Conservation (phyloP, 2,113 vertebrate species). For the Phoenicopterus ruber region DNA sequence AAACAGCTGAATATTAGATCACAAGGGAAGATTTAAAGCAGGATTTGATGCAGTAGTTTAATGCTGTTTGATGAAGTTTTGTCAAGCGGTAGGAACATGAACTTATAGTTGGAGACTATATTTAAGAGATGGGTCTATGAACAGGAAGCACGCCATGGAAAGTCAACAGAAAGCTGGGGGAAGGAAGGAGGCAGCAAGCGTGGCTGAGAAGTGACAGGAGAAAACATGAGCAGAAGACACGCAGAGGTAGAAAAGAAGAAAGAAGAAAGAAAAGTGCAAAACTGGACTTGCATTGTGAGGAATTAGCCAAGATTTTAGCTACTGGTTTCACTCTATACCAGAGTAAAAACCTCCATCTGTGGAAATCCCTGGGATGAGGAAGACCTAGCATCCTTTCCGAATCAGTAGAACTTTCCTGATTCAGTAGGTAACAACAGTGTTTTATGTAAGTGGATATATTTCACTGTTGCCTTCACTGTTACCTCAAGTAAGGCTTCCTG, state of each 20-base stretch:
- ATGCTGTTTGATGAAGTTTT: neutral
- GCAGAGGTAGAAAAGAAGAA: neutral
- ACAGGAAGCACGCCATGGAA: neutral
- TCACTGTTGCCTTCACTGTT: neutral
- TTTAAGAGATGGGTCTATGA: neutral
- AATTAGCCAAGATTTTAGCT: neutral
- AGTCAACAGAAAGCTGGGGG: neutral
- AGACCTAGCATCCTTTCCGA: neutral
- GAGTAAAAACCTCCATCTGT: neutral
- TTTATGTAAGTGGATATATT: neutral
- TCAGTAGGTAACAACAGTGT: neutral
- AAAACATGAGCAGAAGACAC: neutral
- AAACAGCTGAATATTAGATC: neutral
- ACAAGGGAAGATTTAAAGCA: neutral
- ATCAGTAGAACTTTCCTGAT: neutral
- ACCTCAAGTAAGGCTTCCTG: neutral
- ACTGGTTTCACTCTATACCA: neutral
- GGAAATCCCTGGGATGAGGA: neutral
- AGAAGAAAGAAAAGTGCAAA: neutral
- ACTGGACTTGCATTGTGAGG: neutral
- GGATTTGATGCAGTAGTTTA: neutral
- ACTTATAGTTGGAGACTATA: neutral
- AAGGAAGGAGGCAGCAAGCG: neutral
- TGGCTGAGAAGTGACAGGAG: neutral
- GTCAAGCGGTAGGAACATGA: neutral